Percentiles rank a stretch among this genome's conserved stretches.
These are phyloP conservation scores for Siphlonurus alternatus DNA, from an alignment of 2,888 invertebrate species.

Conservation along the genomic window DNA sequence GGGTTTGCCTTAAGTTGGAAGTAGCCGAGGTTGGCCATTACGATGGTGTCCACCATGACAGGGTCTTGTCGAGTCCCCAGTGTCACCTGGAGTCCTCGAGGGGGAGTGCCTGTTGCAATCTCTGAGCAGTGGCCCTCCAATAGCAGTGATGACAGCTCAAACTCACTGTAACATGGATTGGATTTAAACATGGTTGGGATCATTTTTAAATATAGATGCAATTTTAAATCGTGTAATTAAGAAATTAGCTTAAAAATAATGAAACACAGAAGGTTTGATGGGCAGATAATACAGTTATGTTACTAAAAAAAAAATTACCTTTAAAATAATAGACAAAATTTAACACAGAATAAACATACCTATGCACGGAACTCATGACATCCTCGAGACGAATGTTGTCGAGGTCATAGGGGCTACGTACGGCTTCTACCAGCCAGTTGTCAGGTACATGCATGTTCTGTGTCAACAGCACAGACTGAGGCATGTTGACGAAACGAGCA, in stretches of 20 bases:
- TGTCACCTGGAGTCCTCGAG: conserved; percentile 91
- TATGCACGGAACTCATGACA: conserved; percentile 73
- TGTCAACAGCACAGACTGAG: conserved; percentile 81
- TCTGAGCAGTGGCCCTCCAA: conserved; percentile 97
- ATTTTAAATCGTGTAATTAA: background rate
- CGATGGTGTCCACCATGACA: conserved; percentile 84
- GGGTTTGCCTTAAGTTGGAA: conserved; percentile 97
- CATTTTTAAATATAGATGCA: background rate
- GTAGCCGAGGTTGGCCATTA: conserved; percentile 99
- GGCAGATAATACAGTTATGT: too few species aligned
- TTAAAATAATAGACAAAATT: too few species aligned
- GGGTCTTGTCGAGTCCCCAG: conserved; percentile 68
- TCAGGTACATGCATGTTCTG: conserved; percentile 79
- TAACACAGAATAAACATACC: too few species aligned
- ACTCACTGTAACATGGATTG: conserved; percentile 51
- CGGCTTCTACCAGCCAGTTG: conserved; percentile 91
- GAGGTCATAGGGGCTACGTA: conserved; percentile 83
- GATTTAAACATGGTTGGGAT: conserved; percentile 5
- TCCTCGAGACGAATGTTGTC: conserved; percentile 93
- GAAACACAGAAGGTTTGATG: too few species aligned
- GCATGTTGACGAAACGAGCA: conserved; percentile 77
- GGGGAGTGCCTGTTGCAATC: conserved; percentile 74
- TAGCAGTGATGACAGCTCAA: conserved; percentile 85
- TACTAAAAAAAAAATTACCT: too few species aligned
- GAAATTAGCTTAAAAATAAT: too few species aligned